A percentile compares a stretch with the other conserved stretches of the same genome.
Evolutionary conservation across 2,797 vertebrate genomes (phyloP).

Genomic region (Sebastes trivittatus): DNA sequence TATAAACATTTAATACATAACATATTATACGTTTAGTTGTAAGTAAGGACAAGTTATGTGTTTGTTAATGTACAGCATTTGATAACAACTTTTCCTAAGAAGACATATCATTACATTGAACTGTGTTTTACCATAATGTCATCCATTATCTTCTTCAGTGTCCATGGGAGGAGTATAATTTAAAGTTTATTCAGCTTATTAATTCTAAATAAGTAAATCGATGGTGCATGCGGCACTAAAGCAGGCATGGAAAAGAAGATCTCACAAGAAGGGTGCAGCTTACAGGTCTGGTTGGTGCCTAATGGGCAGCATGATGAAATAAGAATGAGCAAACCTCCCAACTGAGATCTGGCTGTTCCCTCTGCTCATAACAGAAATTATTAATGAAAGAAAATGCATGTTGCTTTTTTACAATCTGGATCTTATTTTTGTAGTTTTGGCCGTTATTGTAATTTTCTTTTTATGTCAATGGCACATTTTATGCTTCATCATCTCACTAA

Average conservation of each 20-base stretch:
- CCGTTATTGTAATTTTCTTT: not conserved
- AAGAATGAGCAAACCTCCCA: slow-evolving; percentile 11
- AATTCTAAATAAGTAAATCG: not conserved
- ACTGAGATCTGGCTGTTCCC: not conserved
- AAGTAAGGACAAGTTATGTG: not conserved
- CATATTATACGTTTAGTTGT: not conserved
- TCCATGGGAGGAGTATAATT: not conserved
- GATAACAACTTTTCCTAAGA: not conserved
- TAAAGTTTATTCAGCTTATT: not conserved
- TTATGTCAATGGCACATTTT: not conserved
- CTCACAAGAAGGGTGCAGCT: not conserved
- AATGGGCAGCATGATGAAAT: slow-evolving; percentile 29
- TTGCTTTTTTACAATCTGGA: not conserved
- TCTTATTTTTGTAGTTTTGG: not conserved
- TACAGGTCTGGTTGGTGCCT: not conserved
- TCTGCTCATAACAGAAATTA: not conserved
- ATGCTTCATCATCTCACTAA: not conserved
- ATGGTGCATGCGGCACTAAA: not conserved
- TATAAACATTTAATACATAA: not conserved
- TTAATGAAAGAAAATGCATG: not conserved
- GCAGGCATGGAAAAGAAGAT: not conserved
- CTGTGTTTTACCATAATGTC: not conserved
- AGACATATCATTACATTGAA: not conserved
- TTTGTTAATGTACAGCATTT: not conserved
- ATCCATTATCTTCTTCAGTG: not conserved